Evolutionary conservation across 1,140 invertebrate genomes (phyloP).

Genomic region (Drosophila watanabei): DNA sequence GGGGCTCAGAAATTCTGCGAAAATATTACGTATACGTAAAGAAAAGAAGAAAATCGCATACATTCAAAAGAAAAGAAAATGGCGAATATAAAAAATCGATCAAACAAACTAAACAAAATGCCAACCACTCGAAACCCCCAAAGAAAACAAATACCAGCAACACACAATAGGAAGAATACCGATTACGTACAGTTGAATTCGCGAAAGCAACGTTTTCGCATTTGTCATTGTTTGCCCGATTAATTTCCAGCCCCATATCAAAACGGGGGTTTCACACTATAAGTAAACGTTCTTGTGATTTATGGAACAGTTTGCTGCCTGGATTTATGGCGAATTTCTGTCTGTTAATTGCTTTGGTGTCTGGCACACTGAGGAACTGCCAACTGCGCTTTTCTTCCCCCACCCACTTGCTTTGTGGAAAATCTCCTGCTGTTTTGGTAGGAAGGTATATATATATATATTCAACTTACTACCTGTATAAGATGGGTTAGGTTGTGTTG

Average conservation of each 20-base stretch:
- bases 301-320: conserved; percentile 35
- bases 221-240: conserved; percentile 51
- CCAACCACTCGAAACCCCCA: conserved; percentile 19
- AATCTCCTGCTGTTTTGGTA: conserved; percentile 41
- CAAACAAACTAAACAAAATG: conserved; percentile 58
- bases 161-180: conserved; percentile 38
- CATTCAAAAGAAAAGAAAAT: conserved; percentile 18
- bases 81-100: conserved; percentile 70
- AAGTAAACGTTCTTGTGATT: conserved; percentile 27
- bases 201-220: conserved; percentile 30
- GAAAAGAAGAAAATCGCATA: conserved; percentile 18
- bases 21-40: conserved; percentile 66
- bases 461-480: conserved; percentile 5
- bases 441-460: conserved; percentile 2
- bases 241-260: conserved; percentile 24
- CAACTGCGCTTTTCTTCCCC: conserved; percentile 1
- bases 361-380: conserved; percentile 47
- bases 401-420: conserved; percentile 16
- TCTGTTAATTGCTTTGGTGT: conserved; percentile 56
- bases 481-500: conserved; percentile 30
- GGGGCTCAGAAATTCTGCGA: conserved; percentile 36
- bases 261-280: conserved; percentile 26
- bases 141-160: conserved; percentile 20
- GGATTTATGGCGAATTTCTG: conserved; percentile 37
- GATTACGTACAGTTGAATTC: conserved; percentile 61